Evolutionary conservation across 2,113 vertebrate genomes (phyloP).

Genomic region (Xenopus borealis): DNA sequence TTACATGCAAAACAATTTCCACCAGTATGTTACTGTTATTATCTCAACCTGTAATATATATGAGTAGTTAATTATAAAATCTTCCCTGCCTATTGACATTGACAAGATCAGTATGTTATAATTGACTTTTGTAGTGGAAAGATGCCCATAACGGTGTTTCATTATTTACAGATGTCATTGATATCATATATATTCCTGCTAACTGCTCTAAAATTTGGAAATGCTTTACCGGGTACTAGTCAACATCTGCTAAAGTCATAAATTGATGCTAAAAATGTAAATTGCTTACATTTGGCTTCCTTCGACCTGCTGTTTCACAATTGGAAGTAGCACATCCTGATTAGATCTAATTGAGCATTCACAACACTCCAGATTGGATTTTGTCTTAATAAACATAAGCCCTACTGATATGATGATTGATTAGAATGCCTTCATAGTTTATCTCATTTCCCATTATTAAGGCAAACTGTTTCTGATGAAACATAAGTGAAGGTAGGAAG

Average conservation of each 20-base stretch:
- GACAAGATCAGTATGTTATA: slow-evolving; percentile 20
- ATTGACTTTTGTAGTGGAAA: no score
- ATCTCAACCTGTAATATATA: slow-evolving; percentile 23
- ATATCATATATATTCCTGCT: neutral
- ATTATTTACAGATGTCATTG: slow-evolving; percentile 9
- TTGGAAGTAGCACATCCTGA: slow-evolving; percentile 54
- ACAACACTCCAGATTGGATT: slow-evolving; percentile 59
- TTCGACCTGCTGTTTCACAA: slow-evolving; percentile 53
- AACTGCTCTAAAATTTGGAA: neutral
- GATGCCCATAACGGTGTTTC: slow-evolving; percentile 2
- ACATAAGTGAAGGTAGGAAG: neutral
- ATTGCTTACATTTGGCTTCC: slow-evolving; percentile 22
- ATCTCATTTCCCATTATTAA: slow-evolving; percentile 52
- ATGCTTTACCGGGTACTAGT: neutral
- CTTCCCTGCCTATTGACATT: slow-evolving; percentile 22
- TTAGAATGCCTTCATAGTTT: slow-evolving; percentile 47
- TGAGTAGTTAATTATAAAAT: slow-evolving; percentile 13
- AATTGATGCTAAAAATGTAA: slow-evolving; percentile 22
- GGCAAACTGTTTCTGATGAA: neutral
- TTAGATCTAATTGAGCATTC: slow-evolving; percentile 61
- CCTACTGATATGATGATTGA: slow-evolving; percentile 56
- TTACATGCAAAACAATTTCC: neutral
- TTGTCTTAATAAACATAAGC: no score
- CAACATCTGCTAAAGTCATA: slow-evolving; percentile 10
- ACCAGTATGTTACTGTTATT: no score